phyloP scores from a whole-genome alignment of 2,113 vertebrate genomes.

The Bothrops jararaca region DNA sequence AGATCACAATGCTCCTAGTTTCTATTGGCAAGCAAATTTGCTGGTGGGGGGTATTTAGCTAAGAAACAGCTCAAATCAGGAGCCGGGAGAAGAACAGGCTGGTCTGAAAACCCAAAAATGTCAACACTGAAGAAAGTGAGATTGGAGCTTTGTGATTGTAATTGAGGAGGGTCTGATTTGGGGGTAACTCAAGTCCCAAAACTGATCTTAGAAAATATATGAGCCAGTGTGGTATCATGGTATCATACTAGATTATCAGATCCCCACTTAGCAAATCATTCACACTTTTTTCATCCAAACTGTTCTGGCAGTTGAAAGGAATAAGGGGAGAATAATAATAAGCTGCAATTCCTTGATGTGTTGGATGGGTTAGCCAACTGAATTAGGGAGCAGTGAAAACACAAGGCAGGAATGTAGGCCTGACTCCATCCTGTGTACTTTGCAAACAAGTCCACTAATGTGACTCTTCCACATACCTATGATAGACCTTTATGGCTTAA shows the following conservation, averaged over 20 bases:
- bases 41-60: not conserved
- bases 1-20: not conserved
- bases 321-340: not conserved
- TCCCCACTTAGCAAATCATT: not conserved
- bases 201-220: not conserved
- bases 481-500: not conserved
- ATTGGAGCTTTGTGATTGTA: not conserved
- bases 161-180: not conserved
- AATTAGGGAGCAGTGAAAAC: not conserved
- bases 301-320: not conserved
- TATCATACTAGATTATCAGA: not conserved
- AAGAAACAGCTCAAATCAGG: not conserved
- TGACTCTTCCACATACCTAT: not conserved
- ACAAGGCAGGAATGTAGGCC: not conserved
- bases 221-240: not conserved
- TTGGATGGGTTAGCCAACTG: not conserved
- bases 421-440: not conserved
- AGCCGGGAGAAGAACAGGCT: not conserved
- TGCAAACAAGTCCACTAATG: not conserved
- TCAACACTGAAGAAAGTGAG: not conserved
- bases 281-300: not conserved
- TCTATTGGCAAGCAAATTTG: not conserved
- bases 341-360: not conserved
- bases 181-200: not conserved
- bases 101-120: not conserved